Evolutionary conservation across 2,113 vertebrate species (phyloP).

Genomic region (Leucopsar rothschildi): DNA sequence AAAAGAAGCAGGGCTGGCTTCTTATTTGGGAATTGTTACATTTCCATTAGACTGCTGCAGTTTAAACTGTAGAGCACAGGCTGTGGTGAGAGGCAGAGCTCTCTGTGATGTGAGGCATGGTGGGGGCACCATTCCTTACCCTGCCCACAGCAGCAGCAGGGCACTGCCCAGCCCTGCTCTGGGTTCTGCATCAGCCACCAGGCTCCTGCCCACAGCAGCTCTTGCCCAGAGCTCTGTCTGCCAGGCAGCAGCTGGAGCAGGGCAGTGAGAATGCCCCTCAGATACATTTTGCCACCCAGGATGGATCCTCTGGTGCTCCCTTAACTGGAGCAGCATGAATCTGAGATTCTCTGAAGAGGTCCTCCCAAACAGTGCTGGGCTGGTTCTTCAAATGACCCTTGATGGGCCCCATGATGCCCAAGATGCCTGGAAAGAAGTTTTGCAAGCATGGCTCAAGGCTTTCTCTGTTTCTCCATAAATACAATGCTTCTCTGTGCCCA

Average conservation of each 20-base stretch:
- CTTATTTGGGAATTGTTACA: slow-evolving; percentile 20
- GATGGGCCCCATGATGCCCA: background rate
- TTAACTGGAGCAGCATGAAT: background rate
- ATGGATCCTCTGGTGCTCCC: background rate
- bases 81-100: background rate
- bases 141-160: background rate
- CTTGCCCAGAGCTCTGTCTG: background rate
- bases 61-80: background rate
- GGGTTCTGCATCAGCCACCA: background rate
- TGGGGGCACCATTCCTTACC: background rate
- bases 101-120: rapidly evolving
- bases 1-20: background rate
- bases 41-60: slow-evolving; percentile 28
- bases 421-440: background rate
- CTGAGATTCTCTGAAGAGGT: background rate
- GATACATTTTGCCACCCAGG: background rate
- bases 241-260: background rate
- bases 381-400: background rate
- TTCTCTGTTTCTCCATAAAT: background rate
- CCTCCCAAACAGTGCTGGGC: background rate
- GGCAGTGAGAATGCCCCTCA: background rate
- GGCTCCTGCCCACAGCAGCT: background rate
- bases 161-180: background rate
- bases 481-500: background rate
- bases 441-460: background rate